Base-by-base conservation (phyloP, 2,113 vertebrate species). In the Melospiza melodia region DNA sequence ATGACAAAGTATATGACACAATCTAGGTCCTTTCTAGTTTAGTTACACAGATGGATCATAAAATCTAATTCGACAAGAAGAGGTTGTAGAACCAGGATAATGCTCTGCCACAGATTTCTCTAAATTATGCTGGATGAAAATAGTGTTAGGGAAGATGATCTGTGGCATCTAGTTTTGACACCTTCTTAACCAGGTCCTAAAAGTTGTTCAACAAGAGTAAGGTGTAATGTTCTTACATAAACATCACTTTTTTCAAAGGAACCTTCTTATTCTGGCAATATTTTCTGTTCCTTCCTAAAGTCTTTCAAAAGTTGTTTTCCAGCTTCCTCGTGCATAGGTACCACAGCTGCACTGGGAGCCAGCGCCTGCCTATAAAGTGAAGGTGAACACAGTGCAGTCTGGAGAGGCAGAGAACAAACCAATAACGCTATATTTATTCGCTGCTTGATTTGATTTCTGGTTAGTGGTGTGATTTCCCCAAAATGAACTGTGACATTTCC, bases 391-490 rank as follows among this genome's bases (percentile, higher is more conserved):
- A 6, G 17, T 15, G 10, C 4, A 49, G 37, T 31, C 16, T 76
- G 51, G 71, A 90, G 87, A 91, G n/a, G 46, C 41, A 88, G 33
- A 90, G 46, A 92, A 58, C n/a, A 91, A 95, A 41, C 49, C 88
- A 83, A 43, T 66, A 95, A 69, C 21, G 58, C n/a, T 69, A 1
- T 31, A 85, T 88, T 85, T 83, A 91, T 90, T 93, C 20, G 2
- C 49, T 88, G 75, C 37, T 93, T 95, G 49, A 90, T 95, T 95
- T 94, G 46, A 92, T 94, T 96, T 95, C 58, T 82, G 95, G 74
- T 80, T 91, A 91, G 62, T 27, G 37, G 46, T 58, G 69, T 69
- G 82, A 80, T 83, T 95, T 89, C 33, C 49, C 37, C 75, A 79
- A 51, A 91, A 95, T 43, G 67, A 95, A 83, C 91, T 86, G 54